Conservation (phyloP, 2,888 invertebrate species). For the Cephus pygmeus region DNA sequence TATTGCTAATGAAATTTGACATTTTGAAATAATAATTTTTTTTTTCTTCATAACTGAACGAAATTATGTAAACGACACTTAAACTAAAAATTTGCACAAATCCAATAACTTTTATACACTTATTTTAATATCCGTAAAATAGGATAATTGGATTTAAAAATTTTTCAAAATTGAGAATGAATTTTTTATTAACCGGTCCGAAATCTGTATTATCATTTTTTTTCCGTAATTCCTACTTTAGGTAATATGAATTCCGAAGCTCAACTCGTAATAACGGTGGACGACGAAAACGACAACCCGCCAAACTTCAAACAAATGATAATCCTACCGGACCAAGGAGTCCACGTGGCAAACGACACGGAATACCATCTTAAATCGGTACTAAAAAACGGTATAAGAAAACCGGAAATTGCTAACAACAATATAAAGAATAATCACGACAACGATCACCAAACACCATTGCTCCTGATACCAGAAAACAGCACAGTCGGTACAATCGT, state of each 20-base stretch:
- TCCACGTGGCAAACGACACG: constrained; percentile 73
- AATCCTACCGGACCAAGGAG: constrained; percentile 75
- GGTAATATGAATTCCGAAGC: constrained; percentile 82
- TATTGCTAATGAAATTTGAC: not conserved
- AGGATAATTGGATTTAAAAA: no score
- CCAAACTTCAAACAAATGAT: constrained; percentile 79
- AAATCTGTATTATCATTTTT: not conserved
- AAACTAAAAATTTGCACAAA: no score
- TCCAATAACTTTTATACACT: no score
- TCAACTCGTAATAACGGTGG: constrained; percentile 75
- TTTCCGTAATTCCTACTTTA: constrained; percentile 27
- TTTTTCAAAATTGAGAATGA: no score
- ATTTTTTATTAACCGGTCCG: no score
- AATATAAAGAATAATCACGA: constrained; percentile 46
- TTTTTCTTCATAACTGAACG: not conserved
- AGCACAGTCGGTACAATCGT: constrained; percentile 77
- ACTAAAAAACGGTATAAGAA: constrained; percentile 41
- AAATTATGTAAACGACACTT: no score
- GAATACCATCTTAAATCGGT: constrained; percentile 68
- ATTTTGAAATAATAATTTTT: not conserved
- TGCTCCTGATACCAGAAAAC: constrained; percentile 80
- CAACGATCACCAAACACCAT: constrained; percentile 67
- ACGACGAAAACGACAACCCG: constrained; percentile 86
- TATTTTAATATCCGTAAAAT: no score
- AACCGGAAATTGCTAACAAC: not conserved